These are phyloP conservation scores for Corvus hawaiiensis DNA, from an alignment of 2,113 vertebrate genomes.

Conservation along the genomic window DNA sequence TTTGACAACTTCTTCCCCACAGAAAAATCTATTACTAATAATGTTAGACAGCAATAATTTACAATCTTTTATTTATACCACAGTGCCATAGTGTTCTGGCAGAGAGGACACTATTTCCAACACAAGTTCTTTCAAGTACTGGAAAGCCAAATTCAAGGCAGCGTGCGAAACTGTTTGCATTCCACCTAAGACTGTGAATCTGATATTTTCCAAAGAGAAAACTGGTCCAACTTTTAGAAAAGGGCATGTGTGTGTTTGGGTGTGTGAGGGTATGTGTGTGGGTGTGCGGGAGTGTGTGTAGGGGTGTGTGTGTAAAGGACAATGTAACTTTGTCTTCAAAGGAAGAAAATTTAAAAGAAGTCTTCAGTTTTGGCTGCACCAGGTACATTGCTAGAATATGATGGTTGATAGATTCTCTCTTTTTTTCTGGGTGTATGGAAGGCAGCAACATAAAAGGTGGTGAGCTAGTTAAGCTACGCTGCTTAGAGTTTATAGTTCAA, in stretches of 20 bases:
- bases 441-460: background rate
- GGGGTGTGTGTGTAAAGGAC: background rate
- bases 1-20: background rate
- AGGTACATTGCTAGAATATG: background rate
- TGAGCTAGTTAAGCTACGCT: background rate
- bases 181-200: background rate
- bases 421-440: background rate
- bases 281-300: no score
- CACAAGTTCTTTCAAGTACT: background rate
- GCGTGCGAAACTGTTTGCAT: background rate
- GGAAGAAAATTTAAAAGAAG: background rate
- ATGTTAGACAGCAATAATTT: slow-evolving; percentile 24
- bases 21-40: slow-evolving; percentile 45
- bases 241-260: background rate
- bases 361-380: background rate
- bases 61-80: slow-evolving; percentile 13
- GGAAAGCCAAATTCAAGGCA: background rate
- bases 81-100: background rate
- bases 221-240: background rate
- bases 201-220: background rate
- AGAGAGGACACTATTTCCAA: background rate
- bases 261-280: no score
- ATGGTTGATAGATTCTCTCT: background rate
- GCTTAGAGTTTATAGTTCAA: background rate
- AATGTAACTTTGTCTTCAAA: background rate